Evolutionary conservation across 2,113 vertebrate species (phyloP), one percentile per base, ranked within the genome.

Genomic region (Plectropomus leopardus): DNA sequence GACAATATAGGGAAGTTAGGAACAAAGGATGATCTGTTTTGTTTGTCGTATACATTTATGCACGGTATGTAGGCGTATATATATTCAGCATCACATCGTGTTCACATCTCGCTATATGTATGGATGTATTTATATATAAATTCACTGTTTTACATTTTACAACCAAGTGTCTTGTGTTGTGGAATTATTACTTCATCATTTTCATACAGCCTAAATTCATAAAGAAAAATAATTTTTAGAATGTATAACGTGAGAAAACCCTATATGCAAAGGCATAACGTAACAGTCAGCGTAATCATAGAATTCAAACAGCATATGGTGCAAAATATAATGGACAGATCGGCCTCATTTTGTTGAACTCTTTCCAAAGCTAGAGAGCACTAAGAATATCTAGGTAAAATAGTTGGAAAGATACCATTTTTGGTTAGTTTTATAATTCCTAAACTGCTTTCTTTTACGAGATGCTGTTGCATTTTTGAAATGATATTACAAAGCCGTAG

Each of bases 231-330:
- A 0, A 24, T 28, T 4, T n/a, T 26, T 3, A 40, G 28, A 30
- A 57, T 23, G 9, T 51, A 9, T n/a, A 32, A n/a, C 23, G 50
- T 19, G 8, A 16, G 1, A 50, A 58, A n/a, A 30, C 8, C 48
- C 2, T 44, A 11, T 50, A 30, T 51, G 16, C 40, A 57, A 70
- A 61, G n/a, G 14, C 4, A 57, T 11, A 50, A 4, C 23, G 36
- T 45, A 51, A 50, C 68, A 83, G 48, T 72, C 16, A 21, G 21
- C 11, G 48, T 32, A 57, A 59, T 45, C 30, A 34, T 57, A 69
- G 23, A 70, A 66, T 40, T n/a, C 26, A 34, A 42, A 7, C 7
- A 63, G 63, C 17, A 68, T 57, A 60, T 77, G 32, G 30, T 3
- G 0, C 8, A 34, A 8, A 7, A 24, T 32, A 5, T 10, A 30